A percentile compares a stretch with the other conserved stretches of the same genome.
Evolutionary conservation across 2,113 vertebrate species (phyloP).

Genomic region (Okapia johnstoni): DNA sequence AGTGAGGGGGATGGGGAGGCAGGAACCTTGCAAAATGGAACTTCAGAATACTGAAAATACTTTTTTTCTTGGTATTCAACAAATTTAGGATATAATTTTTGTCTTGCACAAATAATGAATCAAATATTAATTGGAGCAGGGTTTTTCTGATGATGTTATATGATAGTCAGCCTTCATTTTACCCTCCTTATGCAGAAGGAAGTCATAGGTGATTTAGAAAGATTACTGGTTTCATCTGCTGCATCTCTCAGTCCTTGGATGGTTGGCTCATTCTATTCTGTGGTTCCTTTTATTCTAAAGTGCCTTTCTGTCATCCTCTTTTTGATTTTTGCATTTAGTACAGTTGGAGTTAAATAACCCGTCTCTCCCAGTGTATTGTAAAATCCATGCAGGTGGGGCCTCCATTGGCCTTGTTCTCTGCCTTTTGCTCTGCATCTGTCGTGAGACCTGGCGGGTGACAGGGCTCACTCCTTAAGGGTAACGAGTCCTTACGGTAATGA

Average conservation of each 20-base stretch:
- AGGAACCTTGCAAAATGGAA: not conserved
- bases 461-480: not conserved
- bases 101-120: not conserved
- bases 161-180: not conserved
- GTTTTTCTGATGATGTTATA: not conserved
- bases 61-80: not conserved
- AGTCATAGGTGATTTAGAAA: not conserved
- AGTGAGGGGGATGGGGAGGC: not conserved
- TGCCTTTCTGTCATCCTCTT: not conserved
- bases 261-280: not conserved
- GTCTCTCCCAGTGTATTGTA: not conserved
- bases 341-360: not conserved
- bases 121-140: not conserved
- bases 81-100: not conserved
- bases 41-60: not conserved
- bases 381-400: not conserved
- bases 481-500: not conserved
- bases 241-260: not conserved
- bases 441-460: not conserved
- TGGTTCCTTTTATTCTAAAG: not conserved
- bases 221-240: not conserved
- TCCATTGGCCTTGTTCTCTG: not conserved
- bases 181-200: not conserved
- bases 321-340: not conserved
- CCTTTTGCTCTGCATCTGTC: not conserved